A percentile compares a stretch with the other conserved stretches of the same genome.
Evolutionary conservation across 2,797 vertebrate genomes (phyloP).

Genomic region (Myiotriccus ornatus): DNA sequence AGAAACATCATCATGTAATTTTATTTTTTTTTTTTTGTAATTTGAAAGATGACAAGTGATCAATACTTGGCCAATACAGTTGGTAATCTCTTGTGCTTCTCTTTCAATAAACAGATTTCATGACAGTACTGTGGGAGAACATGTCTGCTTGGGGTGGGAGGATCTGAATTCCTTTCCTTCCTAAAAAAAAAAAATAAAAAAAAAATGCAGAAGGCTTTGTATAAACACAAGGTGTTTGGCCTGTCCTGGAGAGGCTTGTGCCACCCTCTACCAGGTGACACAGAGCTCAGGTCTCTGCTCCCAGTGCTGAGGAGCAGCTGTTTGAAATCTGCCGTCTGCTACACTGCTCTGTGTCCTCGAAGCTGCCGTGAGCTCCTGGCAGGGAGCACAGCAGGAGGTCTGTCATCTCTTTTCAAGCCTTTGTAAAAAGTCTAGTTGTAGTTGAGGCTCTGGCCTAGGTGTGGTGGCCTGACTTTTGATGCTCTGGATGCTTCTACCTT

Average conservation of each 20-base stretch:
- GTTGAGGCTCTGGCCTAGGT: not conserved
- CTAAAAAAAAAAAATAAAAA: not conserved
- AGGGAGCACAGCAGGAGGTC: not conserved
- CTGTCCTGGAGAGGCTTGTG: not conserved
- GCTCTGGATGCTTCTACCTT: not conserved
- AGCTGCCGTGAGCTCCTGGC: not conserved
- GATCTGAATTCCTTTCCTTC: not conserved
- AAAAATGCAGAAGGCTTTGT: not conserved
- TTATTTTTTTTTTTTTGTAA: not conserved
- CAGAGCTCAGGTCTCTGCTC: not conserved
- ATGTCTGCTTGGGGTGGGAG: not conserved
- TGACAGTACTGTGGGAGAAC: not conserved
- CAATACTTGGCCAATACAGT: not conserved
- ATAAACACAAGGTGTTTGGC: not conserved
- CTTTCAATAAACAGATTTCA: not conserved
- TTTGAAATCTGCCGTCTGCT: not conserved
- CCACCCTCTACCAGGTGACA: not conserved
- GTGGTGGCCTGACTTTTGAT: not conserved
- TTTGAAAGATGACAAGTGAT: not conserved
- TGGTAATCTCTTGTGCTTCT: not conserved
- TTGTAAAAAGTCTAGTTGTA: not conserved
- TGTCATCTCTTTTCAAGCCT: not conserved
- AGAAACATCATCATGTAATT: not conserved
- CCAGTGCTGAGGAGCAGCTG: not conserved
- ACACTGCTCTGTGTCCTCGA: not conserved